Evolutionary conservation across 2,113 vertebrate genomes (phyloP).

Genomic region (Oreotrochilus melanogaster): DNA sequence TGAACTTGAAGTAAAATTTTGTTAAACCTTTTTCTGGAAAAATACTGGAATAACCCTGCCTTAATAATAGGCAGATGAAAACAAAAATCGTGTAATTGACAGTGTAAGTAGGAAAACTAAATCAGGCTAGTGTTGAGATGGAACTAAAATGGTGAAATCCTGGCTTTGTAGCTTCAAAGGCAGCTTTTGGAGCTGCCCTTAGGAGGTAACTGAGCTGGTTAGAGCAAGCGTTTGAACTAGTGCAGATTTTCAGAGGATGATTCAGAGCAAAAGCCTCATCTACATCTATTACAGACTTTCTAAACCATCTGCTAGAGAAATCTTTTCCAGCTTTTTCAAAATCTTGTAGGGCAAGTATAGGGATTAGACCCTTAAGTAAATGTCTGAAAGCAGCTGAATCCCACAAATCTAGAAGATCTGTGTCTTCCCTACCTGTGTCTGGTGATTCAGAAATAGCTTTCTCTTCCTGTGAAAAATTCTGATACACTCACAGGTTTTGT

Average conservation of each 20-base stretch:
- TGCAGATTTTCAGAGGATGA: background rate
- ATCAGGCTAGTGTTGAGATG: background rate
- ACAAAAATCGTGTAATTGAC: background rate
- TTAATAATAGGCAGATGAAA: background rate
- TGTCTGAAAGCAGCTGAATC: background rate
- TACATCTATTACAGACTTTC: background rate
- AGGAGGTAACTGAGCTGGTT: background rate
- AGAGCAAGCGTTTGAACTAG: background rate
- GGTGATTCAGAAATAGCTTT: background rate
- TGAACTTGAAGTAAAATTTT: background rate
- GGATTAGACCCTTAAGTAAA: background rate
- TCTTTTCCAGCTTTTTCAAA: background rate
- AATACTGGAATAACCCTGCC: background rate
- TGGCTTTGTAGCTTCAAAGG: conserved; percentile 14
- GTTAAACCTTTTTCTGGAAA: background rate
- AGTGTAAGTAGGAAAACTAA: background rate
- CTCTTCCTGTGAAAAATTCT: background rate
- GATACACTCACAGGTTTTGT: background rate
- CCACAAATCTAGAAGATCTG: background rate
- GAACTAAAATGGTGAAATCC: background rate
- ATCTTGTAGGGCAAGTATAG: background rate
- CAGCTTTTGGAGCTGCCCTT: background rate
- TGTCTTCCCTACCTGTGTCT: background rate
- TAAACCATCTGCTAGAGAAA: conserved; percentile 7
- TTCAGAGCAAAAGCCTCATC: background rate